Percentiles rank a stretch among this genome's conserved stretches.
Evolutionary conservation across 2,113 vertebrate species (phyloP).

Genomic region (Oreocharis arfaki): DNA sequence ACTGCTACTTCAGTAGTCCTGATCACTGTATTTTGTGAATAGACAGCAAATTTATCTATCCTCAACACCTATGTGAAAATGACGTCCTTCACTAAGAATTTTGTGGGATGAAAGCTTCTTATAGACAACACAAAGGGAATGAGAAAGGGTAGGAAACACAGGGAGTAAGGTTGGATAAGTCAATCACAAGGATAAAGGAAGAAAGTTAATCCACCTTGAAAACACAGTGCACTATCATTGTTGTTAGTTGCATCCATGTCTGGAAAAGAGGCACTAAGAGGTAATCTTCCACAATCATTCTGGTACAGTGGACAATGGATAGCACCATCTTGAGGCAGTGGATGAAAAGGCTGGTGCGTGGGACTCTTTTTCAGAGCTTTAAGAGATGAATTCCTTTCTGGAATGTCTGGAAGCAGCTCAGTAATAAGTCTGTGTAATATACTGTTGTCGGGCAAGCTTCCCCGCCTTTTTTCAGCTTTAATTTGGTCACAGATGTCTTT

Average conservation of each 20-base stretch:
- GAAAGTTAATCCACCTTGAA: conserved; percentile 86
- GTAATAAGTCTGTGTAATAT: conserved; percentile 91
- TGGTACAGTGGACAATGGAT: conserved; percentile 71
- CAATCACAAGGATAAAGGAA: conserved; percentile 52
- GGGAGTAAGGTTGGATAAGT: conserved; percentile 26
- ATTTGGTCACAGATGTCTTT: conserved; percentile 97
- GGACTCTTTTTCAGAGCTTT: conserved; percentile 74
- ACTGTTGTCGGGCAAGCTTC: conserved; percentile 87
- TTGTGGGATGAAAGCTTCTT: background rate
- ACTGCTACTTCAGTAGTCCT: background rate
- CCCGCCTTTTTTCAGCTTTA: conserved; percentile 85
- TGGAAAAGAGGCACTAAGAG: conserved; percentile 88
- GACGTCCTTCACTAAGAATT: background rate
- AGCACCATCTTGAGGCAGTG: conserved; percentile 78
- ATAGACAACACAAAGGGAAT: background rate
- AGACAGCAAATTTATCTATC: background rate
- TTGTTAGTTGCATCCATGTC: conserved; percentile 83
- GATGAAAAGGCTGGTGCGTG: conserved; percentile 76
- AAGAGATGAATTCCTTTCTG: conserved; percentile 93
- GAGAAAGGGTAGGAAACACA: conserved; percentile 44
- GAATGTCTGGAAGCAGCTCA: conserved; percentile 93
- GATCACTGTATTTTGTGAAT: conserved; percentile 26
- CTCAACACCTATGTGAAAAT: background rate
- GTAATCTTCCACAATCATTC: conserved; percentile 78
- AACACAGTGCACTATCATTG: conserved; percentile 79